Base-by-base conservation (phyloP, 2,113 vertebrate genomes). In the Tiliqua scincoides region DNA sequence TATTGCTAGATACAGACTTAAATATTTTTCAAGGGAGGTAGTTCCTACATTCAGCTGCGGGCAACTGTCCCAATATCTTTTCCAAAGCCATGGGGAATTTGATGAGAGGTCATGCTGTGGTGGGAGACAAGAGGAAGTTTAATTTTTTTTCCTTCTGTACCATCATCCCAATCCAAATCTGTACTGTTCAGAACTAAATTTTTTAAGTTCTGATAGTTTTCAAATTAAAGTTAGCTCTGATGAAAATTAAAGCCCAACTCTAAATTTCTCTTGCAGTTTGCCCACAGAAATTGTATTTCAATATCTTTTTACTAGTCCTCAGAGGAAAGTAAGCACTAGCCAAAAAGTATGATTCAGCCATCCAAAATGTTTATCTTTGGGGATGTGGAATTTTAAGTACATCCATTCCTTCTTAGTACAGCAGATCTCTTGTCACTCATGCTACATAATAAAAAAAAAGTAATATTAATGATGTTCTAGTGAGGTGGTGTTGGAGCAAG, bases 151-250 rank as follows among this genome's bases (percentile, higher is more conserved):
- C 52, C 52, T 12, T 12, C 52, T 54, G 12, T 54, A 12, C 12
- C 52, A 54, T 54, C 6, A 54, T 54, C 52, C 12, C 52, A 54
- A 54, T 54, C 12, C 52, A 54, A 54, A 54, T 54, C 0, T 2
- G 48, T n/a, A 2, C 32, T 21, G 32, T 4, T 15, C 21, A 21
- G 65, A 37, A 5, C n/a, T 21, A 6, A 11, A 30, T 57, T 54
- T 2, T 0, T 3, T n/a, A n/a, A n/a, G n/a, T n/a, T n/a, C n/a
- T n/a, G n/a, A n/a, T 21, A 1, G 57, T 2, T 61, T 6, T 0
- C 3, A 0, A 21, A 21, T 9, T 3, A 27, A 21, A 8, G 15
- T 27, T 1, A 0, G 23, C 10, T 25, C 63, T 73, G n/a, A 70
- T 52, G 3, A 4, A 8, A 1, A 2, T 1, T 27, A 37, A 27